These are phyloP conservation scores for Sebastes nivosus DNA, from an alignment of 2,797 vertebrate genomes.

Conservation along the genomic window DNA sequence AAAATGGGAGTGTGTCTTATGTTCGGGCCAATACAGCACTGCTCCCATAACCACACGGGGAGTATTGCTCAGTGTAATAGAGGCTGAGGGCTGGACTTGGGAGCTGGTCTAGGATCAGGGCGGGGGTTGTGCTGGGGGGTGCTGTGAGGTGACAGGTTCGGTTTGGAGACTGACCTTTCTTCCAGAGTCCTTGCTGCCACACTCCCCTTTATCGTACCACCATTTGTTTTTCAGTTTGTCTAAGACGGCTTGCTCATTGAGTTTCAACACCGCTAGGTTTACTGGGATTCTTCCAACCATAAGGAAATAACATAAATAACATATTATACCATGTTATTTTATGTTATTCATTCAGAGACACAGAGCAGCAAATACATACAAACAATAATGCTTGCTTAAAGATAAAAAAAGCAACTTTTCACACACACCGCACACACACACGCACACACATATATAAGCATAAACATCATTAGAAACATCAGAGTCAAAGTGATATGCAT, in stretches of 20 bases:
- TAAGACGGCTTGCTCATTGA: slow-evolving; percentile 99
- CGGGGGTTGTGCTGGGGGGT: slow-evolving; percentile 68
- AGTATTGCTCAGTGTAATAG: slow-evolving; percentile 12
- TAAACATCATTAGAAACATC: slow-evolving; percentile 78
- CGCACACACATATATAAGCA: slow-evolving; percentile 68
- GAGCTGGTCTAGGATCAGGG: slow-evolving; percentile 61
- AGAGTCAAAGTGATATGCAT: slow-evolving; percentile 92
- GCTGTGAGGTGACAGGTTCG: slow-evolving; percentile 77
- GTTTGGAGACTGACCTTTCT: slow-evolving; percentile 95
- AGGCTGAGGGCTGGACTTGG: slow-evolving; percentile 41
- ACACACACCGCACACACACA: slow-evolving; percentile 63
- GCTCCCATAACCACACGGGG: slow-evolving; percentile 14
- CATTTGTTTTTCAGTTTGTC: slow-evolving; percentile 99
- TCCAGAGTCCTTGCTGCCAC: slow-evolving; percentile 99
- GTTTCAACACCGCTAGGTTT: slow-evolving; percentile 99
- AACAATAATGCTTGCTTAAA: slow-evolving; percentile 49
- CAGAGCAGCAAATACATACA: slow-evolving; percentile 72
- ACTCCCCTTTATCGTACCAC: slow-evolving; percentile 99
- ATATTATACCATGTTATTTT: slow-evolving; percentile 98
- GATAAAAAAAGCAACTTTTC: slow-evolving; percentile 15
- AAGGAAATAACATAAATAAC: slow-evolving; percentile 99
- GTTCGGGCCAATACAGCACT: slow-evolving; percentile 38
- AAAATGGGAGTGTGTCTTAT: slow-evolving; percentile 28
- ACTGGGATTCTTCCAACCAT: slow-evolving; percentile 97
- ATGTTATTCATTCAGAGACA: slow-evolving; percentile 95